These are phyloP conservation scores for Allolobophora icterica DNA, from an alignment of 2,888 invertebrate species.

Conservation along the genomic window DNA sequence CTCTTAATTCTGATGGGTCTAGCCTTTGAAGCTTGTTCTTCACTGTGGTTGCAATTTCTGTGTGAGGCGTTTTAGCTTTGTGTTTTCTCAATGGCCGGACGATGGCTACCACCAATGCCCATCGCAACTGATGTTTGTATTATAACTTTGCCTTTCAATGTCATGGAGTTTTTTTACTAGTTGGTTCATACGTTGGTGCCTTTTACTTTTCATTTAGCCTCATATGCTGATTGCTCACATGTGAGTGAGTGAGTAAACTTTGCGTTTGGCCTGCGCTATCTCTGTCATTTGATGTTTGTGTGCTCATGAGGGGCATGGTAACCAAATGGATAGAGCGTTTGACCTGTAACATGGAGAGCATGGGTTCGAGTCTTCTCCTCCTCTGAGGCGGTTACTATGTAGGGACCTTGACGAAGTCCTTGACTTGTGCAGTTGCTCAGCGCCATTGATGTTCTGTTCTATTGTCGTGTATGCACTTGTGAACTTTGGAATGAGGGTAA, in stretches of 20 bases:
- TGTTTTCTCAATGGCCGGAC: neutral
- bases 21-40: neutral
- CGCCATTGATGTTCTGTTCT: too few relatives aligned
- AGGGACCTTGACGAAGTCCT: neutral
- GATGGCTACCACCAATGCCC: neutral
- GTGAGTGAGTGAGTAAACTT: neutral
- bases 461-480: too few relatives aligned
- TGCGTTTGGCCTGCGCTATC: neutral
- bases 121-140: neutral
- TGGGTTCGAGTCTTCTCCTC: too few relatives aligned
- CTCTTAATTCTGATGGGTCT: neutral
- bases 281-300: neutral
- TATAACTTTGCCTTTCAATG: neutral
- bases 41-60: neutral
- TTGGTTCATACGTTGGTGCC: neutral
- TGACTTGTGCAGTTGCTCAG: neutral
- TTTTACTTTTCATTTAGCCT: neutral
- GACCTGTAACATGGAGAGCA: too few relatives aligned
- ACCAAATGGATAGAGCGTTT: too few relatives aligned
- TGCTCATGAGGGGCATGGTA: neutral
- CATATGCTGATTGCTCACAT: neutral
- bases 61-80: neutral
- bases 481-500: too few relatives aligned
- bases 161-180: neutral
- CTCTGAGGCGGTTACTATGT: too few relatives aligned